Base-by-base conservation (phyloP, 1,140 invertebrate genomes). In the Drosophila subpulchrella region DNA sequence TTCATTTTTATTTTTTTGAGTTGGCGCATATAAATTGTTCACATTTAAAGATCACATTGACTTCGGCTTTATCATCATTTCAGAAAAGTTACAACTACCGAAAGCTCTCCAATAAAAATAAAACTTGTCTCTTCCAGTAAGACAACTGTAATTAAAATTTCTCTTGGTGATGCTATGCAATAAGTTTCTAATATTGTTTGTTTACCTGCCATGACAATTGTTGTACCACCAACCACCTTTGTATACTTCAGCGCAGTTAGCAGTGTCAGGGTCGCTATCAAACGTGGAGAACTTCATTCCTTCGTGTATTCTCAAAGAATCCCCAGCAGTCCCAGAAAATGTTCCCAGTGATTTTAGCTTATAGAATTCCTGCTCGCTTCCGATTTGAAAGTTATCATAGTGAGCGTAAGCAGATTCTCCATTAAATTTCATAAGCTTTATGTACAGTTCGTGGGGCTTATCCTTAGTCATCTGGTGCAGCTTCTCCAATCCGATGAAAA, bases 291-390 rank as follows among this genome's bases (percentile, higher is more conserved):
- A 97, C 5, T 20, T 44, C 15, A 11, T 11, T 11, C 38, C 38
- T n/a, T n/a, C 13, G 12, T 12, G 96, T 82, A 0, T 2, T 34
- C 6, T 32, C 2, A 32, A 5, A 7, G 95, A 95, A 86, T 97
- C 95, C n/a, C 93, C 94, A 61, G 95, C 94, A 63, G 94, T 94
- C 11, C 96, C 96, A 24, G 93, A 93, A 83, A 95, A 96, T 41
- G 93, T 93, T 6, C 94, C 94, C 1, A 96, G 83, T 3, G 94
- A 91, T 66, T 93, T 94, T 17, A 96, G 93, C 30, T 93, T 92
- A 82, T 95, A 97, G 0, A 94, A 94, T 73, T 95, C 94, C 8
- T 91, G 78, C 81, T 96, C 95, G 20, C 93, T 92, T 12, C 93
- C 94, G 11, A 97, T 92, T 8, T 93, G 93, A 78, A 96, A 96